A percentile compares a stretch with the other conserved stretches of the same genome.
phyloP scores from a whole-genome alignment of 2,113 vertebrate genomes.

The Scartelaos histophorus region DNA sequence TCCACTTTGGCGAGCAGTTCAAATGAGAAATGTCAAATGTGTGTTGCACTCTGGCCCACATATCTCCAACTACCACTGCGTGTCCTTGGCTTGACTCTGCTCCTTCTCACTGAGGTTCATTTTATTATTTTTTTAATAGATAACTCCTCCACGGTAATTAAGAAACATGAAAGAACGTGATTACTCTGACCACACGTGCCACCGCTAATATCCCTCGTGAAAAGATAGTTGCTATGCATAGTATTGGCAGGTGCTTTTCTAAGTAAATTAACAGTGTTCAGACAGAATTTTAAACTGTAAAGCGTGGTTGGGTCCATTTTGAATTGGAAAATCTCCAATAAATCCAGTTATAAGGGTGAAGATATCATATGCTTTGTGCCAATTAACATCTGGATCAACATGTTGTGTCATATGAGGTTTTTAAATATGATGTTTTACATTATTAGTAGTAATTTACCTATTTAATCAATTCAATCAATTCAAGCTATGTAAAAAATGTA shows the following conservation, averaged over 20 bases:
- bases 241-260: background rate
- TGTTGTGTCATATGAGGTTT: too few relatives aligned
- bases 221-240: conserved; percentile 17
- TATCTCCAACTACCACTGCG: conserved; percentile 14
- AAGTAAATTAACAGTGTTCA: conserved; percentile 8
- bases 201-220: conserved; percentile 22
- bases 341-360: too few relatives aligned
- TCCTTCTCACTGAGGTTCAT: conserved; percentile 40
- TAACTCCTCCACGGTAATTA: conserved; percentile 41
- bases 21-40: conserved; percentile 10
- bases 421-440: too few relatives aligned
- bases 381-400: too few relatives aligned
- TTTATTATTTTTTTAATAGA: conserved; percentile 39
- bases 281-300: background rate
- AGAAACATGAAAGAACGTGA: conserved; percentile 20
- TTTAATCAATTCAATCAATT: too few relatives aligned
- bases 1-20: conserved; percentile 4
- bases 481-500: too few relatives aligned
- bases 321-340: too few relatives aligned
- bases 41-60: conserved; percentile 17
- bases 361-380: too few relatives aligned
- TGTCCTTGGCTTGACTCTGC: conserved; percentile 60
- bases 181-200: conserved; percentile 18
- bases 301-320: too few relatives aligned
- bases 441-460: too few relatives aligned